Evolutionary conservation across 1,140 invertebrate genomes (phyloP).

Genomic region (Drosophila orena): DNA sequence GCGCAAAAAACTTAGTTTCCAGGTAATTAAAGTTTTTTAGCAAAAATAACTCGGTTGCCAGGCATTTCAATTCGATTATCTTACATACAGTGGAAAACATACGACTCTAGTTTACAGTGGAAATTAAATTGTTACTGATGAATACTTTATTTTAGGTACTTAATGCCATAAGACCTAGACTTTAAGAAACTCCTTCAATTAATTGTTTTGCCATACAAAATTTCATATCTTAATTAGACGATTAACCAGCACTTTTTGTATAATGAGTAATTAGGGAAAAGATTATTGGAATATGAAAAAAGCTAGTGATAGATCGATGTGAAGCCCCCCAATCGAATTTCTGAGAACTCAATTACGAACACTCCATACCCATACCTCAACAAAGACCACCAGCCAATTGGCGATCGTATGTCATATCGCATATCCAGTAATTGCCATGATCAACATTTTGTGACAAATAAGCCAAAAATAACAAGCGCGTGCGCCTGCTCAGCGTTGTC

Average conservation of each 20-base stretch:
- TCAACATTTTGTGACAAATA: conserved; percentile 53
- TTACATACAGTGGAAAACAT: background rate
- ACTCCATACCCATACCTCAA: background rate
- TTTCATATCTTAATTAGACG: background rate
- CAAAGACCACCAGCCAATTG: conserved; percentile 44
- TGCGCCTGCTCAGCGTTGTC: conserved; percentile 34
- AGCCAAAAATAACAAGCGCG: conserved; percentile 37
- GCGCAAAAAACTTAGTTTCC: background rate
- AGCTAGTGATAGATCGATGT: conserved; percentile 5
- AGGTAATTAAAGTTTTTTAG: conserved; percentile 3
- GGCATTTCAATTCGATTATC: conserved; percentile 1
- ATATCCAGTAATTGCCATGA: conserved; percentile 42
- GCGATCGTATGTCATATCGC: conserved; percentile 47
- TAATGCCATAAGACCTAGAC: background rate
- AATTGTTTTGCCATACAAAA: background rate
- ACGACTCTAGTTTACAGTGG: too few species aligned
- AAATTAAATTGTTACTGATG: background rate
- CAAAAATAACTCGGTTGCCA: background rate
- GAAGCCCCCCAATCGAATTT: background rate
- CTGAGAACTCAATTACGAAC: conserved; percentile 9
- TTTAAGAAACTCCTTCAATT: background rate
- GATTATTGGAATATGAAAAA: background rate
- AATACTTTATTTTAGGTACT: background rate
- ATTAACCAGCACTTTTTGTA: background rate
- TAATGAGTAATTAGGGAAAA: background rate